These are phyloP conservation scores for Nephrotoma guestfalica DNA, from an alignment of 2,888 invertebrate species.

Conservation along the genomic window DNA sequence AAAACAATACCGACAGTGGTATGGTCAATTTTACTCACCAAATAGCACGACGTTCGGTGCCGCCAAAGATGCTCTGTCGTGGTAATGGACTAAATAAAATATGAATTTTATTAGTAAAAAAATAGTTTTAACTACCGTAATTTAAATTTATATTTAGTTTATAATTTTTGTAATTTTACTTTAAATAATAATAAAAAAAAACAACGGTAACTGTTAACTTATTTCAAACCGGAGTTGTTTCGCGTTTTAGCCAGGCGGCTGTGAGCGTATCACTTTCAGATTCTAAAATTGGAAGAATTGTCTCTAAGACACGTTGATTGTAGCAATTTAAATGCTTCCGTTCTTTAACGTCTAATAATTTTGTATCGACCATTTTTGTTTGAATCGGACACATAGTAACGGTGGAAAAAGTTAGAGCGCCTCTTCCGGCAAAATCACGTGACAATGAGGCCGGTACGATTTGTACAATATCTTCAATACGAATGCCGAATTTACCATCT, in stretches of 20 bases:
- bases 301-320: slow-evolving; percentile 54
- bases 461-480: slow-evolving; percentile 74
- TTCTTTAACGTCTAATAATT: slow-evolving; percentile 54
- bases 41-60: slow-evolving; percentile 42
- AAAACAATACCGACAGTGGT: slow-evolving; percentile 65
- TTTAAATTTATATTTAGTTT: not conserved
- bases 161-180: not conserved
- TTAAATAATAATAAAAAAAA: not conserved
- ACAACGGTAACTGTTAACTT: not conserved
- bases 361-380: slow-evolving; percentile 63
- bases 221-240: slow-evolving; percentile 51
- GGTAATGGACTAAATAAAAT: slow-evolving; percentile 14
- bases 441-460: slow-evolving; percentile 40
- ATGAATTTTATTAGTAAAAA: not conserved
- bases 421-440: slow-evolving; percentile 49
- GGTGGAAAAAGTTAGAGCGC: slow-evolving; percentile 75
- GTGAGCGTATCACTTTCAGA: slow-evolving; percentile 49
- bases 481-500: slow-evolving; percentile 70
- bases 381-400: slow-evolving; percentile 87
- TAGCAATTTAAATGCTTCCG: slow-evolving; percentile 59
- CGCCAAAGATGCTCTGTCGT: slow-evolving; percentile 19
- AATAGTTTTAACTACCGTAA: not conserved
- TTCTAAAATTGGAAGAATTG: slow-evolving; percentile 54
- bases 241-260: slow-evolving; percentile 60
- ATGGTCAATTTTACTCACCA: slow-evolving; percentile 67